Evolutionary conservation across 2,888 invertebrate species (phyloP), one percentile per base, ranked within the genome.

Genomic region (Crepidodera aurea): DNA sequence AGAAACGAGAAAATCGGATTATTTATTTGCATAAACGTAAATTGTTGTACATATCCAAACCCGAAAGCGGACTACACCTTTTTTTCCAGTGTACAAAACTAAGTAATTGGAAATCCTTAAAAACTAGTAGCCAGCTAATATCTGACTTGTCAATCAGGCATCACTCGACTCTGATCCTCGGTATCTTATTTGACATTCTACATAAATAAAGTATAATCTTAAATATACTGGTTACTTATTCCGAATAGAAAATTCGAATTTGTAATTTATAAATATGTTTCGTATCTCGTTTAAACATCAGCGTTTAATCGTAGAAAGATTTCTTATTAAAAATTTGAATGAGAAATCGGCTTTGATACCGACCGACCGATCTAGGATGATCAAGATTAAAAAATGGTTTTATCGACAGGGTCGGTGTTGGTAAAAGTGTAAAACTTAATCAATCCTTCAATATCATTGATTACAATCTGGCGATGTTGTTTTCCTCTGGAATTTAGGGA

Each of bases 121-220:
- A 68, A 71, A 65, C 60, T 69, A 67, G 70, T 67, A 69, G 68
- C 69, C 62, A 62, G 22, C 56, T 51, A 57, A 68, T 72, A 74
- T 72, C 73, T 61, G 61, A 57, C 64, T 68, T 72, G 73, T 74
- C 74, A 74, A 71, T 74, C 74, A 70, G 56, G 69, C 62, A 73
- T 71, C 71, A 71, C 58, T 62, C 61, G 50, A 29, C 62, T 13
- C 15, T 48, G 56, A 63, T 67, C 64, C 66, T 58, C 68, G 66
- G 63, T 60, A 67, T 69, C 68, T 66, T 70, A 46, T 69, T 64
- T 67, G 66, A 68, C 64, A 61, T 67, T 59, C 59, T 63, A 63
- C 63, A 65, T 66, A 70, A 68, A 71, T 67, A 68, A 71, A 72
- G 69, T 72, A 72, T 71, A 71, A 70, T 72, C 71, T 65, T 69